A percentile compares a stretch with the other conserved stretches of the same genome.
These are phyloP conservation scores for Vombatus ursinus DNA, from an alignment of 2,113 vertebrate species.

Conservation along the genomic window DNA sequence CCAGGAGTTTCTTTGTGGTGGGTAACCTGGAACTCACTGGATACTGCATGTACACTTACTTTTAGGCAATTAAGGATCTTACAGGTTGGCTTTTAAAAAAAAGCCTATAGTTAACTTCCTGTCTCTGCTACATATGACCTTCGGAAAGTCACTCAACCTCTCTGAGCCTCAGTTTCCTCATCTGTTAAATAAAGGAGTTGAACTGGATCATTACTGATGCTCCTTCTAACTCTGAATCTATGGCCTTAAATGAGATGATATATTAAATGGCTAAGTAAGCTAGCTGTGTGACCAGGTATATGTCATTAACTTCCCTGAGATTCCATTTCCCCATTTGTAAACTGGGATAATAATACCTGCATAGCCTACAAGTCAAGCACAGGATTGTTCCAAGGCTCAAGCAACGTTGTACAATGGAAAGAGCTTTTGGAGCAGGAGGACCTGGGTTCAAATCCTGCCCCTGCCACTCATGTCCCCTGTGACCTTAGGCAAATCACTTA, in stretches of 20 bases:
- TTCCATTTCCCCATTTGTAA: no score
- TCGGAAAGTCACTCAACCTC: background rate
- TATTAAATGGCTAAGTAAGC: background rate
- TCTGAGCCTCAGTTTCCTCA: background rate
- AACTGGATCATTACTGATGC: background rate
- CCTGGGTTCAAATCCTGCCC: no score
- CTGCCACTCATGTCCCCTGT: no score
- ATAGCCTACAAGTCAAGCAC: no score
- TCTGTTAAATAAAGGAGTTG: background rate
- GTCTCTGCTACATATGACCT: background rate
- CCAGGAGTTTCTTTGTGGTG: background rate
- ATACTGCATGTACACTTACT: background rate
- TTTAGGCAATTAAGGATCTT: background rate
- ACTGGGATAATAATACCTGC: no score
- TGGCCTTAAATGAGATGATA: background rate
- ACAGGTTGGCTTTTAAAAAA: background rate
- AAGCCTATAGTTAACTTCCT: background rate
- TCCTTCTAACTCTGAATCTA: background rate
- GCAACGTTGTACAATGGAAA: no score
- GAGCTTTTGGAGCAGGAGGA: no score
- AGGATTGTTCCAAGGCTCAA: no score
- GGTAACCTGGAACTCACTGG: background rate
- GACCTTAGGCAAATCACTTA: no score
- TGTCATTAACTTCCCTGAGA: no score
- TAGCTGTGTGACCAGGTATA: no score